Evolutionary conservation across 2,797 vertebrate species (phyloP), one percentile per base, ranked within the genome.

Genomic region (Rhynchonycteris naso): DNA sequence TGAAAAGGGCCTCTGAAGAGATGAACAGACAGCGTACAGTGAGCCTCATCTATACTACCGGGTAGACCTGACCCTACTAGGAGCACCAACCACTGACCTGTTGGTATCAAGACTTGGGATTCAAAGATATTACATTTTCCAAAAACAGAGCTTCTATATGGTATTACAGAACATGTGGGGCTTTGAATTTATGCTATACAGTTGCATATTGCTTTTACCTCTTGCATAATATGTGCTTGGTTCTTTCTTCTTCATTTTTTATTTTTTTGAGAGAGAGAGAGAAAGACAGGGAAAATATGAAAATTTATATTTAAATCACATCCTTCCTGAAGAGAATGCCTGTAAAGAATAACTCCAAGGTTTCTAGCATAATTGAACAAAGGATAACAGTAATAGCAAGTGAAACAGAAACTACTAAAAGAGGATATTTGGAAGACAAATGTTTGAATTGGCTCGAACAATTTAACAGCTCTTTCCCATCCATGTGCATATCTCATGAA

Each of bases 401-500:
- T 35, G 15, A 88, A 13, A 88, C 56, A 86, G 59, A 88, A 80
- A 80, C 80, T 71, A 33, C 12, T 87, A 19, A 18, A 92, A 93
- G 38, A 71, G 19, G 8, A 72, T 7, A 4, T 26, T 71, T 52
- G 3, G 19, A 35, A 86, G 56, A 89, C 35, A 76, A 63, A 59
- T 7, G 9, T 71, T 56, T 90, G 35, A 92, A 71, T 5, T 69
- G 30, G 28, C 13, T 82, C 43, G 52, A 65, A 80, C 15, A 90
- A 69, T 7, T 24, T 43, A 54, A 65, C 3, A 88, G 35, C 28
- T 50, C 30, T 68, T 66, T 50, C 8, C 4, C 24, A 2, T 26
- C 21, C 58, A 43, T 9, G 58, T 24, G 50, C 21, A 33, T 30
- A 24, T 28, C 8, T 66, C 61, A 18, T 11, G 15, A 50, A 26